A percentile compares a stretch with the other conserved stretches of the same genome.
Conservation (phyloP, 2,113 vertebrate species). For the Melanocharis versteri region DNA sequence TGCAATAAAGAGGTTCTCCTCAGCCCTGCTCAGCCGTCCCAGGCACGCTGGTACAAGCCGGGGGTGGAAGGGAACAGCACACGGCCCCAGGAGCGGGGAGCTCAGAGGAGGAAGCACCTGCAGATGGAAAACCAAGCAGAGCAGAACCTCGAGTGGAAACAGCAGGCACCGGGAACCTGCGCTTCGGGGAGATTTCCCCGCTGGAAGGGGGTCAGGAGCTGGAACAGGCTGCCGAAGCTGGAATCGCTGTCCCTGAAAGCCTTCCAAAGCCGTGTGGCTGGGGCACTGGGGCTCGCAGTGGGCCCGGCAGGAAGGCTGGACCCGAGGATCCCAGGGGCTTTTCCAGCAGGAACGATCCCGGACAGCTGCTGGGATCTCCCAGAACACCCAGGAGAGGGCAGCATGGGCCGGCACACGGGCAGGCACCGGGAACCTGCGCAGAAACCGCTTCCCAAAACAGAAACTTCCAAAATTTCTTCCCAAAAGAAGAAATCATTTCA, state of each 20-base stretch:
- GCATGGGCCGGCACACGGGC: background rate
- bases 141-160: too few species aligned
- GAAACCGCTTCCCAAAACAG: rapidly evolving
- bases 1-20: background rate
- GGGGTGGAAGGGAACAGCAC: background rate
- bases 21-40: rapidly evolving
- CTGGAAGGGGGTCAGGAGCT: too few species aligned
- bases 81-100: background rate
- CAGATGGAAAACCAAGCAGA: background rate
- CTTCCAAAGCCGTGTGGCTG: background rate
- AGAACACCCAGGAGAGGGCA: background rate
- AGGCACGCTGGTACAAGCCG: background rate
- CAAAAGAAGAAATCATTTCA: background rate
- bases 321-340: background rate
- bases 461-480: too few species aligned
- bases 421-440: rapidly evolving
- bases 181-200: background rate
- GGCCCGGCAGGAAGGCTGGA: background rate
- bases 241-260: too few species aligned
- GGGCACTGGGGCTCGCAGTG: background rate
- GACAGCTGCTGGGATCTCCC: background rate
- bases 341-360: rapidly evolving
- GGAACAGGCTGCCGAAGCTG: too few species aligned
- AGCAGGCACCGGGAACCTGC: too few species aligned
- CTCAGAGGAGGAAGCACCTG: background rate